These are phyloP conservation scores for Dryobotodes eremita DNA, from an alignment of 2,888 invertebrate genomes.

Conservation along the genomic window DNA sequence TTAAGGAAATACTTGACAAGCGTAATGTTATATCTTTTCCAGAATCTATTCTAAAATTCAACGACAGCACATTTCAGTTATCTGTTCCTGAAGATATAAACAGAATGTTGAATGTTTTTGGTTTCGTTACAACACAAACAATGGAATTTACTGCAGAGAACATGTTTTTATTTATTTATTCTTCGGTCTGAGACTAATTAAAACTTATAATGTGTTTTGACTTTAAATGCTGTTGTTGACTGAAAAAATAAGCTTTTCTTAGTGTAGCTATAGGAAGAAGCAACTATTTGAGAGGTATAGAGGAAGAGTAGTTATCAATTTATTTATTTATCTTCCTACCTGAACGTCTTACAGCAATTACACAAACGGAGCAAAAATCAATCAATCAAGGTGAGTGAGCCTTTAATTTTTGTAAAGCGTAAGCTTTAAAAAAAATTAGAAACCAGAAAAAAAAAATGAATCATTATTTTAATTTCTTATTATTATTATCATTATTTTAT, in stretches of 20 bases:
- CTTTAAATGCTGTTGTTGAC: neutral
- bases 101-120: slow-evolving; percentile 45
- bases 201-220: slow-evolving; percentile 45
- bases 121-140: slow-evolving; percentile 50
- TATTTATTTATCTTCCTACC: no score
- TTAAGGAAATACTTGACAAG: no score
- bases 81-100: slow-evolving; percentile 39
- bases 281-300: neutral
- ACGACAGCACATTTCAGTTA: slow-evolving; percentile 39
- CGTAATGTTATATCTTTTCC: neutral
- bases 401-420: neutral
- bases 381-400: neutral
- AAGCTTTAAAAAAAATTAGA: no score
- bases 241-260: slow-evolving; percentile 19
- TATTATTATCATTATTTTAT: no score
- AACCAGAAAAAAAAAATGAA: no score
- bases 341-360: no score
- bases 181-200: slow-evolving; percentile 41
- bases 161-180: slow-evolving; percentile 46
- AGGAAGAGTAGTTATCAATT: neutral
- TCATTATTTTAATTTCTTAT: no score
- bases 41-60: slow-evolving; percentile 37
- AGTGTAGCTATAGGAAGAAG: neutral
- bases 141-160: slow-evolving; percentile 30
- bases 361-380: no score